phyloP scores from a whole-genome alignment of 1,140 invertebrate species.

The Streblospio benedicti region DNA sequence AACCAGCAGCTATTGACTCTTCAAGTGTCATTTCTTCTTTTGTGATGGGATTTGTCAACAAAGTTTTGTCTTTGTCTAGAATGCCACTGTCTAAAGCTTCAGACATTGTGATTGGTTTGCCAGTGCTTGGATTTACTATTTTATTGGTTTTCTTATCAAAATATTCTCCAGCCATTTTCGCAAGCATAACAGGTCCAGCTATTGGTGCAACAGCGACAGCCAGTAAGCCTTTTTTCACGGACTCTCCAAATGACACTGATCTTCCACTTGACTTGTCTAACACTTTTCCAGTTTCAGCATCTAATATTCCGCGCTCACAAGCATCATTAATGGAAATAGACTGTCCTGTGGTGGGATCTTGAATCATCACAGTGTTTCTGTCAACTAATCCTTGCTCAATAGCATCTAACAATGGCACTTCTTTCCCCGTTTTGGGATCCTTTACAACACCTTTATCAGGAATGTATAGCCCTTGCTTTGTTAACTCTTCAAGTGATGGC shows the following conservation, averaged over 20 bases:
- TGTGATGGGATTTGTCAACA: no score
- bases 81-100: conserved; percentile 68
- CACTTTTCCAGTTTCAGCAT: conserved; percentile 61
- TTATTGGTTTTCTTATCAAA: no score
- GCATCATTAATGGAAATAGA: conserved; percentile 75
- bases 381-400: conserved; percentile 55
- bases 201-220: not conserved
- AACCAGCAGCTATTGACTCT: not conserved
- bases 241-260: not conserved
- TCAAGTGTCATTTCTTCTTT: conserved; percentile 9
- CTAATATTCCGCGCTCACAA: conserved; percentile 65
- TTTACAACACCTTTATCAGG: conserved; percentile 66
- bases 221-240: not conserved
- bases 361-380: conserved; percentile 57
- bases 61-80: no score
- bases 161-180: no score
- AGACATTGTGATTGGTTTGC: conserved; percentile 67
- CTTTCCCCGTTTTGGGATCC: conserved; percentile 64
- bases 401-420: conserved; percentile 68
- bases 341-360: conserved; percentile 56
- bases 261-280: conserved; percentile 28
- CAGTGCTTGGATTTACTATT: conserved; percentile 63
- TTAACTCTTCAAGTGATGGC: conserved; percentile 16
- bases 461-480: conserved; percentile 73
- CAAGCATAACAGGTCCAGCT: not conserved